These are phyloP conservation scores for Halesus radiatus DNA, from an alignment of 1,140 invertebrate genomes.

Conservation along the genomic window DNA sequence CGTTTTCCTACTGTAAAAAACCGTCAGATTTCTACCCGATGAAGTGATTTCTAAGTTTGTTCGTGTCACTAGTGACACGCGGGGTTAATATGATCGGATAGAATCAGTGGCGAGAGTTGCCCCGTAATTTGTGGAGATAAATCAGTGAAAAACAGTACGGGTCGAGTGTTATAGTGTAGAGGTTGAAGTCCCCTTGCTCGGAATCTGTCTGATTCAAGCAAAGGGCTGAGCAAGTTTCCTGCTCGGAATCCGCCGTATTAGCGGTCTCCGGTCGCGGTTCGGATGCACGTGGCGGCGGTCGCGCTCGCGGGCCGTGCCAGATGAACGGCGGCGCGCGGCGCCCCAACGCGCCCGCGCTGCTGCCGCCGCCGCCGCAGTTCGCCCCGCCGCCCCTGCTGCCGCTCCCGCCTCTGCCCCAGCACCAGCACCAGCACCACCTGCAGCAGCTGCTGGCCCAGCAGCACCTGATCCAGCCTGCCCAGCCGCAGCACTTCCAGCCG, in stretches of 20 bases:
- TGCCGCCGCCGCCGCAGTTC: slow-evolving; percentile 66
- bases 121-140: too few species aligned
- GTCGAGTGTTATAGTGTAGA: too few species aligned
- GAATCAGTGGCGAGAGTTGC: neutral
- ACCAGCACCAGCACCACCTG: slow-evolving; percentile 61
- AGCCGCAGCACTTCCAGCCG: slow-evolving; percentile 59
- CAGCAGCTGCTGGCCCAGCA: slow-evolving; percentile 57
- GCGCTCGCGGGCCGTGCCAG: slow-evolving; percentile 68
- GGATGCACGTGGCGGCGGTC: slow-evolving; percentile 60
- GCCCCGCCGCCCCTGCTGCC: slow-evolving; percentile 59
- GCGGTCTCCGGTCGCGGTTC: slow-evolving; percentile 13
- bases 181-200: too few species aligned
- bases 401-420: slow-evolving; percentile 55
- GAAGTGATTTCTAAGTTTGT: too few species aligned
- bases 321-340: slow-evolving; percentile 65
- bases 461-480: slow-evolving; percentile 64
- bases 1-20: too few species aligned
- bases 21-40: too few species aligned
- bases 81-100: slow-evolving; percentile 26
- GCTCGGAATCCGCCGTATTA: slow-evolving; percentile 33
- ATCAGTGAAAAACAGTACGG: too few species aligned
- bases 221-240: neutral
- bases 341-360: slow-evolving; percentile 64
- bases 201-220: too few species aligned
- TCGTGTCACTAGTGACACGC: too few species aligned